Conservation (phyloP, 2,797 vertebrate genomes). For the Taeniopygia guttata region DNA sequence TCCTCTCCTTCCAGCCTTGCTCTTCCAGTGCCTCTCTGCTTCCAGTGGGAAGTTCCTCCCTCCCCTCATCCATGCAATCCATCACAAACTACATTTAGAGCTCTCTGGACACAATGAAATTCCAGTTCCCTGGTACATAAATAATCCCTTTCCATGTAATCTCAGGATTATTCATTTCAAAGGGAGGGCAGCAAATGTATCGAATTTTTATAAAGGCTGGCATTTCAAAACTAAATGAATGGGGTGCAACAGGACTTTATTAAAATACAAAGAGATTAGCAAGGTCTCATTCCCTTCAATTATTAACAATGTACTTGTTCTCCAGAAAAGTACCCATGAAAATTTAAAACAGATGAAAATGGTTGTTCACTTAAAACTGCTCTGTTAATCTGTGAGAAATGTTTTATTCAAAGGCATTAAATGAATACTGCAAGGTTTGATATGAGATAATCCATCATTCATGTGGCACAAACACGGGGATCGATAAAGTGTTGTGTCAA, state of each 20-base stretch:
- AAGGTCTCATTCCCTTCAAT: conserved; percentile 68
- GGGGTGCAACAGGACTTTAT: conserved; percentile 60
- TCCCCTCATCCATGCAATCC: background rate
- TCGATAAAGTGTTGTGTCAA: background rate
- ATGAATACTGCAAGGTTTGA: conserved; percentile 65
- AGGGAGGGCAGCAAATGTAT: conserved; percentile 1
- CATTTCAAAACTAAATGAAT: conserved; percentile 48
- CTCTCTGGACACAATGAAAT: background rate
- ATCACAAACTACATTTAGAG: background rate
- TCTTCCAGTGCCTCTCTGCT: background rate
- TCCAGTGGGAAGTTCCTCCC: background rate
- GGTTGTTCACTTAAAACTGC: conserved; percentile 74
- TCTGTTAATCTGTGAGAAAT: conserved; percentile 73
- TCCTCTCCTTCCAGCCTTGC: background rate
- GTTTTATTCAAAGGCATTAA: conserved; percentile 78
- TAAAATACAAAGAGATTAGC: conserved; percentile 71
- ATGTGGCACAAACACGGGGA: conserved; percentile 31
- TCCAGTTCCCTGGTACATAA: background rate
- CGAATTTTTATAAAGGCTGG: conserved; percentile 22
- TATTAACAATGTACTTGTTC: conserved; percentile 76
- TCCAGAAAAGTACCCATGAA: conserved; percentile 75
- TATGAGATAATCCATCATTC: conserved; percentile 67
- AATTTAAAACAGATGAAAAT: conserved; percentile 76
- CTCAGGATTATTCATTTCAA: background rate
- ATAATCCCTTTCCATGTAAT: background rate